Percentiles rank a stretch among this genome's conserved stretches.
Evolutionary conservation across 1,140 invertebrate species (phyloP).

Genomic region (Reticulitermes speratus): DNA sequence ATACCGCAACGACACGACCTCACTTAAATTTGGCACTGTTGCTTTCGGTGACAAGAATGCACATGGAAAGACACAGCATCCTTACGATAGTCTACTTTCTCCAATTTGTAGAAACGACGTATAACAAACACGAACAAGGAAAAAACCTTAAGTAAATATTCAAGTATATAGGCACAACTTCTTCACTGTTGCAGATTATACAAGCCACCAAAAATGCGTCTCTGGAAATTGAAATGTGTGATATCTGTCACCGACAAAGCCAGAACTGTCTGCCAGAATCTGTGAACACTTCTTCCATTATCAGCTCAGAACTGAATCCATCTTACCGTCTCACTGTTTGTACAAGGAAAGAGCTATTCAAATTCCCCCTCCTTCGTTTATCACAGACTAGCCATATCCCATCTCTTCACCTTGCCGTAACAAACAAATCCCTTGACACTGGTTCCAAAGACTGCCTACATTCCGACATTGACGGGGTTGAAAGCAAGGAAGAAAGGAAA

Average conservation of each 20-base stretch:
- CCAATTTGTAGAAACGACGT: too few relatives aligned
- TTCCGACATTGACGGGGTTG: neutral
- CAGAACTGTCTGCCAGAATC: neutral
- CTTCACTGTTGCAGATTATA: too few relatives aligned
- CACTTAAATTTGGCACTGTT: too few relatives aligned
- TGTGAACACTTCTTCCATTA: neutral
- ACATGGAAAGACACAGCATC: too few relatives aligned
- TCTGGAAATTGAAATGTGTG: too few relatives aligned
- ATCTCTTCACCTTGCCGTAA: neutral
- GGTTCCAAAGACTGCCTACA: neutral
- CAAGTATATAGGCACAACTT: too few relatives aligned
- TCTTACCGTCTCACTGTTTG: neutral
- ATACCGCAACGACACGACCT: too few relatives aligned
- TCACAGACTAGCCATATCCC: neutral
- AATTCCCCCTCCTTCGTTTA: neutral
- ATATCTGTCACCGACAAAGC: neutral
- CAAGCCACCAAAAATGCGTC: too few relatives aligned
- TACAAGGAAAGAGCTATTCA: slow-evolving; percentile 13
- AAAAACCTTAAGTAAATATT: too few relatives aligned
- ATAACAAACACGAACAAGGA: too few relatives aligned
- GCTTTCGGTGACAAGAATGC: too few relatives aligned
- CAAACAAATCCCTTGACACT: neutral
- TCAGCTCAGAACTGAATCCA: neutral
- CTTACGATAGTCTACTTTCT: too few relatives aligned
- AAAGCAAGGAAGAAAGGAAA: neutral